Conservation (phyloP, 2,888 invertebrate species). For the Mongoloraphidia duomilia region DNA sequence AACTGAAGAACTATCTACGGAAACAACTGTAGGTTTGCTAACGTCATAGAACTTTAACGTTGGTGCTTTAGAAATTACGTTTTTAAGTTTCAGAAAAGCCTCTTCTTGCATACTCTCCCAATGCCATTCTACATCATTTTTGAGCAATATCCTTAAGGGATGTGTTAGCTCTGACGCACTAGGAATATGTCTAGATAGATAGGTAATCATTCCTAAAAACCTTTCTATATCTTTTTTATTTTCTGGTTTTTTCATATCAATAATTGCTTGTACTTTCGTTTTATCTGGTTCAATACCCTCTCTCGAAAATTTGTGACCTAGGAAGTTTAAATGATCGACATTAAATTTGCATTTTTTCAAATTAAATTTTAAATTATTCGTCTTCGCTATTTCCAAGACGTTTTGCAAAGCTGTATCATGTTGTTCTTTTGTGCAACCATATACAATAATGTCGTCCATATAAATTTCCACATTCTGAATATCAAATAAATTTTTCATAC, state of each 20-base stretch:
- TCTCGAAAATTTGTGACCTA: constrained; percentile 15
- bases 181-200: constrained; percentile 17
- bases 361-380: constrained; percentile 13
- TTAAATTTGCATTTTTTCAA: constrained; percentile 15
- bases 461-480: constrained; percentile 15
- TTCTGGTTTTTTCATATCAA: constrained; percentile 14
- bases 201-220: constrained; percentile 19
- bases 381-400: constrained; percentile 12
- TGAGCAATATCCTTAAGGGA: constrained; percentile 13
- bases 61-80: constrained; percentile 3
- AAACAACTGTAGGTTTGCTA: constrained; percentile 1
- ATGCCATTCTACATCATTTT: constrained; percentile 12
- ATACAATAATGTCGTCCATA: constrained; percentile 19
- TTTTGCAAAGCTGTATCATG: constrained; percentile 14
- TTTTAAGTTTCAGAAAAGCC: constrained; percentile 12
- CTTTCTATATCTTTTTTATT: constrained; percentile 17
- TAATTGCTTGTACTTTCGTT: constrained; percentile 15
- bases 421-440: constrained; percentile 13
- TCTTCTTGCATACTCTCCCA: constrained; percentile 10
- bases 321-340: constrained; percentile 13
- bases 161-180: constrained; percentile 15
- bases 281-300: constrained; percentile 13
- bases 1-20: constrained; percentile 9
- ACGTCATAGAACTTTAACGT: constrained; percentile 6
- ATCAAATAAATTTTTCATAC: constrained; percentile 10